Conservation (phyloP, 2,888 invertebrate species). For the Unio delphinus region DNA sequence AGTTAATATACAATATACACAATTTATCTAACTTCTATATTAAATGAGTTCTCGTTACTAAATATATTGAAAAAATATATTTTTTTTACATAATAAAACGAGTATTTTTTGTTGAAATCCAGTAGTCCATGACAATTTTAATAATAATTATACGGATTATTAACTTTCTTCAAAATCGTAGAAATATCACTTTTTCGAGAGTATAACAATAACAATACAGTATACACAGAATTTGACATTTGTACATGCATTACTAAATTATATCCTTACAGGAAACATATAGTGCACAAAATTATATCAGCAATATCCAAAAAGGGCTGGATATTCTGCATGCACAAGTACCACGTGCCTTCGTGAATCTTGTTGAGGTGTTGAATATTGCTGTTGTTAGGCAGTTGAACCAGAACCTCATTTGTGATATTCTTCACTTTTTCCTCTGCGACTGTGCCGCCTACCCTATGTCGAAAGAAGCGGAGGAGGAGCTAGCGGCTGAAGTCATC, state of each 20-base stretch:
- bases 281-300: constrained; percentile 41
- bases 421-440: constrained; percentile 50
- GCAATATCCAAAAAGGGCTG: constrained; percentile 53
- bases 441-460: constrained; percentile 52
- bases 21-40: too few species aligned
- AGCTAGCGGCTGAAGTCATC: constrained; percentile 32
- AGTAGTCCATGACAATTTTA: too few species aligned
- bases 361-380: constrained; percentile 65
- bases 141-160: too few species aligned
- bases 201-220: too few species aligned
- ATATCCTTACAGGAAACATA: constrained; percentile 26
- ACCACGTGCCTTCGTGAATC: constrained; percentile 67
- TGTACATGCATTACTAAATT: neutral
- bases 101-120: too few species aligned
- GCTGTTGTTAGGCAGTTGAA: constrained; percentile 51
- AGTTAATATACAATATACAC: too few species aligned
- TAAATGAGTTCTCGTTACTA: too few species aligned
- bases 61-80: too few species aligned
- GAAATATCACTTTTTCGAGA: too few species aligned
- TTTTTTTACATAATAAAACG: too few species aligned
- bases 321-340: constrained; percentile 62
- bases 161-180: too few species aligned
- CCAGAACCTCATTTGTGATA: constrained; percentile 41
- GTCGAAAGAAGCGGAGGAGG: constrained; percentile 26
- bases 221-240: too few species aligned